These are phyloP conservation scores for Sphenopsis melanotis DNA, from an alignment of 2,797 vertebrate genomes.

Conservation along the genomic window DNA sequence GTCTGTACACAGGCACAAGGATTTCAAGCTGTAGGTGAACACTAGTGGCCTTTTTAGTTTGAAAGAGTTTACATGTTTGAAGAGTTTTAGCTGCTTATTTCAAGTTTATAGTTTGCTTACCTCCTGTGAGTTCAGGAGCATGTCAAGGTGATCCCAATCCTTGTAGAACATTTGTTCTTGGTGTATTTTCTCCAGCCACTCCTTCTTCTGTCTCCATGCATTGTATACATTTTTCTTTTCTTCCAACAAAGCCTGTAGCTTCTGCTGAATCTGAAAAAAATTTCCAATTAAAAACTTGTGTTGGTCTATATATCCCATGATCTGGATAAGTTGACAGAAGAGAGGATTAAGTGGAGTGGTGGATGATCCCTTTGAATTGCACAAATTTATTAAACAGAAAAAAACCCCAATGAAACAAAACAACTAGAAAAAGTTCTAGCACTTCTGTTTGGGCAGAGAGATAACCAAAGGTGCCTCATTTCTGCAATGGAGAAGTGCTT, in stretches of 20 bases:
- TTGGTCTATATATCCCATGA: background rate
- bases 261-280: slow-evolving; percentile 76
- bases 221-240: slow-evolving; percentile 73
- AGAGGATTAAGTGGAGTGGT: background rate
- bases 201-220: slow-evolving; percentile 80
- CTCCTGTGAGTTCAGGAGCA: slow-evolving; percentile 83
- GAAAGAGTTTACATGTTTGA: background rate
- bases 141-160: slow-evolving; percentile 78
- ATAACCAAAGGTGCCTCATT: background rate
- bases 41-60: background rate
- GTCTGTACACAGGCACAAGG: background rate
- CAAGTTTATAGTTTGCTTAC: slow-evolving; percentile 42
- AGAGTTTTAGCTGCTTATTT: background rate
- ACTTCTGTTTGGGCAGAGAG: background rate
- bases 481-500: background rate
- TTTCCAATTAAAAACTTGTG: background rate
- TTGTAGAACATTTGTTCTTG: slow-evolving; percentile 85
- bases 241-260: slow-evolving; percentile 72
- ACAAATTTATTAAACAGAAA: background rate
- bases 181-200: slow-evolving; percentile 76
- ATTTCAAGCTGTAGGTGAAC: background rate
- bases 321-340: background rate
- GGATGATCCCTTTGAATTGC: background rate
- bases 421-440: background rate
- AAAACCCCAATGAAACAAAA: background rate